Conservation (phyloP, 2,797 vertebrate species). For the Manis javanica region DNA sequence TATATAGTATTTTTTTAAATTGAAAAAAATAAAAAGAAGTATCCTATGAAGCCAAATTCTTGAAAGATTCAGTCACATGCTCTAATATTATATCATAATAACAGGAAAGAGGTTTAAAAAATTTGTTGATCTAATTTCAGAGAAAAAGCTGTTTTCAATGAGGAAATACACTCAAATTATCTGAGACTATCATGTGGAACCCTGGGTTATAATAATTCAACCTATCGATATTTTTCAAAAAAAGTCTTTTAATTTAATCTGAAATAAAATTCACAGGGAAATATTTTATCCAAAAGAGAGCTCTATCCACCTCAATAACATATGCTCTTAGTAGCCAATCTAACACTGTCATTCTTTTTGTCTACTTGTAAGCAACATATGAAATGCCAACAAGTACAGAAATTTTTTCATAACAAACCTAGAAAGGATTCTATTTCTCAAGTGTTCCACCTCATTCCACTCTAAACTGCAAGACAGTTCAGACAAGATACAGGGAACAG, state of each 20-base stretch:
- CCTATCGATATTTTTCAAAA: neutral
- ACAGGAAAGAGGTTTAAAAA: neutral
- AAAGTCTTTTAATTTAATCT: neutral
- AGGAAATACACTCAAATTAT: neutral
- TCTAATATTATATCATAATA: neutral
- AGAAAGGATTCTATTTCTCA: slow-evolving; percentile 21
- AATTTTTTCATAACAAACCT: neutral
- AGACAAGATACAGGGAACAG: neutral
- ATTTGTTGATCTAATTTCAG: neutral
- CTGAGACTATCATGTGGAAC: neutral
- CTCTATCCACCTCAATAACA: neutral
- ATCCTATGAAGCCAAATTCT: neutral
- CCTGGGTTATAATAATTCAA: neutral
- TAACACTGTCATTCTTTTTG: neutral
- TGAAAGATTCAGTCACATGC: neutral
- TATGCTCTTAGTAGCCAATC: neutral
- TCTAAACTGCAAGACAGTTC: neutral
- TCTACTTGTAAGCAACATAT: neutral
- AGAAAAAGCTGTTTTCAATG: neutral
- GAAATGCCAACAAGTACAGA: neutral
- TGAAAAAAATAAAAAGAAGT: neutral
- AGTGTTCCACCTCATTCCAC: neutral
- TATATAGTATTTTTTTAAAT: neutral
- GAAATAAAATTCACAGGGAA: neutral
- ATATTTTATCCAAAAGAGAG: neutral